phyloP scores from a whole-genome alignment of 2,888 invertebrate genomes.

The Drosophila mulleri region DNA sequence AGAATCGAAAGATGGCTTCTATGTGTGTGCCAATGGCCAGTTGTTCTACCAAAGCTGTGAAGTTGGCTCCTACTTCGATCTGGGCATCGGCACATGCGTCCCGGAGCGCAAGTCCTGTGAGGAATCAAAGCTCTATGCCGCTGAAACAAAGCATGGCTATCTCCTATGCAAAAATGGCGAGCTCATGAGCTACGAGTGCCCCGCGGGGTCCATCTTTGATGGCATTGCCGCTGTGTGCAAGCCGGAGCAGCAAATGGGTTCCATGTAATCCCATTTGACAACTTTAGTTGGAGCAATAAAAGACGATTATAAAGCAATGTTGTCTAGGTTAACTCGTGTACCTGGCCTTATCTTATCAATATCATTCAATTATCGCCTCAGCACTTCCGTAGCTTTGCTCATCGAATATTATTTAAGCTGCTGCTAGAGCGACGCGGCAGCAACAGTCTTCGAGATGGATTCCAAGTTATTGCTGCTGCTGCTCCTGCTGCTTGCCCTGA shows the following conservation, averaged over 20 bases:
- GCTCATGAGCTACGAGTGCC: constrained; percentile 9
- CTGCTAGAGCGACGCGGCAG: background rate
- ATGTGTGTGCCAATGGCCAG: constrained; percentile 1
- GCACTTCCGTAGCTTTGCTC: background rate
- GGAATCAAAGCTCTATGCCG: constrained; percentile 12
- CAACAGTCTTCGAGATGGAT: constrained; percentile 5
- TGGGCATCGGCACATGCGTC: background rate
- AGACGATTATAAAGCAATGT: background rate
- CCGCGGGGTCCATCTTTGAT: constrained; percentile 12
- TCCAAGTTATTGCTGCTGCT: background rate
- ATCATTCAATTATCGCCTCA: constrained; percentile 18
- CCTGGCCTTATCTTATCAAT: constrained; percentile 1
- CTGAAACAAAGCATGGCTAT: constrained; percentile 1
- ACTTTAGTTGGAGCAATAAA: background rate
- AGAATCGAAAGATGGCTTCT: constrained; percentile 21
- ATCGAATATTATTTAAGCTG: constrained; percentile 23
- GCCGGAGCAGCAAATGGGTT: background rate
- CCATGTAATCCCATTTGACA: background rate
- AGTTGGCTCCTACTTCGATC: constrained; percentile 18
- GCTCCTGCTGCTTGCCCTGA: constrained; percentile 7
- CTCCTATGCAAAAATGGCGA: constrained; percentile 37
- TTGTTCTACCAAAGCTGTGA: constrained; percentile 14
- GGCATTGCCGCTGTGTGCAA: background rate
- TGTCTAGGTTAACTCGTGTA: background rate
- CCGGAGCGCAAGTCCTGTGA: constrained; percentile 10